phyloP scores from a whole-genome alignment of 1,140 invertebrate genomes.

The Nomia melanderi region DNA sequence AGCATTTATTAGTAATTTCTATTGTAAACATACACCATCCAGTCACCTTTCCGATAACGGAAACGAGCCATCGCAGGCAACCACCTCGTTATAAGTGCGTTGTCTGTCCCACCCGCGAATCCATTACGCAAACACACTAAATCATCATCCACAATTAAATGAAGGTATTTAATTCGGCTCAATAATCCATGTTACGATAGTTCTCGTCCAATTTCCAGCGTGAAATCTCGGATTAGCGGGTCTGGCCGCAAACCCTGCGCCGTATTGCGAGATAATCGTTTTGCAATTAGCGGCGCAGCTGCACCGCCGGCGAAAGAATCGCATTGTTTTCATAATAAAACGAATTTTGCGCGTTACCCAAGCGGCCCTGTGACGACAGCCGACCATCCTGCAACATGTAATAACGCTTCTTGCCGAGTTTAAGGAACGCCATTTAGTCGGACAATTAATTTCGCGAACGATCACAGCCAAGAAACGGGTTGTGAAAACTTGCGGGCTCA shows the following conservation, averaged over 20 bases:
- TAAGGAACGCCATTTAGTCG: conserved; percentile 52
- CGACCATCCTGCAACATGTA: conserved; percentile 54
- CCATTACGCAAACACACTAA: not conserved
- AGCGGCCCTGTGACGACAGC: conserved; percentile 56
- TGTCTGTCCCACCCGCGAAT: not conserved
- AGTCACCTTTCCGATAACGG: not conserved
- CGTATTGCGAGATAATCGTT: conserved; percentile 61
- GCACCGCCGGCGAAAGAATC: conserved; percentile 54
- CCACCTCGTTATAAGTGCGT: not conserved
- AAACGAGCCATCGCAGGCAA: not conserved
- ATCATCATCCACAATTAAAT: not conserved
- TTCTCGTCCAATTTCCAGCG: conserved; percentile 1
- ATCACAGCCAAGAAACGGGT: conserved; percentile 8
- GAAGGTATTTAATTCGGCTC: not conserved
- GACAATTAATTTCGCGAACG: conserved; percentile 55
- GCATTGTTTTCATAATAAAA: conserved; percentile 63
- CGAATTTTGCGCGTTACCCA: conserved; percentile 60
- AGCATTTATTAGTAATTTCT: no score
- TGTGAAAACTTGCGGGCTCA: conserved; percentile 1
- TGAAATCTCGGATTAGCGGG: conserved; percentile 16
- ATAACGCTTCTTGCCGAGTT: conserved; percentile 57
- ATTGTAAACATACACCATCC: no score
- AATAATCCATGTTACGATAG: not conserved
- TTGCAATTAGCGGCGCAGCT: conserved; percentile 60
- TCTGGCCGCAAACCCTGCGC: not conserved